Evolutionary conservation across 2,113 vertebrate species (phyloP).

Genomic region (Brachyhypopomus gauderio): DNA sequence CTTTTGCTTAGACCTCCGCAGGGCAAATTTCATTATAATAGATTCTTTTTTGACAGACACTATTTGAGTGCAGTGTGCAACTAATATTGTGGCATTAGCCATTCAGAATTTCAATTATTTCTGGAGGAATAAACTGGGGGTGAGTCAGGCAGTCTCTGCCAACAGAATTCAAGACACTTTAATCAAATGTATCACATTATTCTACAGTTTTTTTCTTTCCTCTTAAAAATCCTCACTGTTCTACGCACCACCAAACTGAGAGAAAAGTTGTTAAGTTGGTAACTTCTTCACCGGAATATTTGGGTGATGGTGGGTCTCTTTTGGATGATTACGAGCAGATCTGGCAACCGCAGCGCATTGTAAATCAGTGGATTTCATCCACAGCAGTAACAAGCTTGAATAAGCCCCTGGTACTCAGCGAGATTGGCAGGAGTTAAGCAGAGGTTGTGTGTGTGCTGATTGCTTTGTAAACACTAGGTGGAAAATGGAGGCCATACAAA

Average conservation of each 20-base stretch:
- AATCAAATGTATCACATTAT: neutral
- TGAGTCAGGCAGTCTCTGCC: constrained; percentile 7
- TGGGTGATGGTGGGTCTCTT: neutral
- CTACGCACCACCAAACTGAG: neutral
- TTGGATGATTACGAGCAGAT: neutral
- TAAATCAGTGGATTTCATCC: neutral
- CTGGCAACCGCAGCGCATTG: neutral
- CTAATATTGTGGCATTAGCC: constrained; percentile 43
- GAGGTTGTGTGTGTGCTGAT: constrained; percentile 33
- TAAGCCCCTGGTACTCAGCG: neutral
- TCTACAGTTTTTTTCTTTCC: neutral
- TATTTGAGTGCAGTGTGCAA: constrained; percentile 35
- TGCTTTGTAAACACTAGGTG: constrained; percentile 30
- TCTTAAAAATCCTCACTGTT: neutral
- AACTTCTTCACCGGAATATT: neutral
- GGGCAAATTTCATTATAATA: constrained; percentile 37
- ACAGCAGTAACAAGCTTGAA: constrained; percentile 26
- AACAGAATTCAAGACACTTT: constrained; percentile 10
- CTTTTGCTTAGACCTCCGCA: constrained; percentile 23
- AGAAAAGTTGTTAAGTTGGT: neutral
- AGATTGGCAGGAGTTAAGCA: constrained; percentile 15
- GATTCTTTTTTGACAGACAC: constrained; percentile 38
- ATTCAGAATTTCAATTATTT: constrained; percentile 43
- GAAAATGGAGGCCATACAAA: constrained; percentile 35
- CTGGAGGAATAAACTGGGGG: constrained; percentile 29